A percentile compares a stretch with the other conserved stretches of the same genome.
phyloP scores from a whole-genome alignment of 1,140 invertebrate species.

The Zaprionus tsacasi region DNA sequence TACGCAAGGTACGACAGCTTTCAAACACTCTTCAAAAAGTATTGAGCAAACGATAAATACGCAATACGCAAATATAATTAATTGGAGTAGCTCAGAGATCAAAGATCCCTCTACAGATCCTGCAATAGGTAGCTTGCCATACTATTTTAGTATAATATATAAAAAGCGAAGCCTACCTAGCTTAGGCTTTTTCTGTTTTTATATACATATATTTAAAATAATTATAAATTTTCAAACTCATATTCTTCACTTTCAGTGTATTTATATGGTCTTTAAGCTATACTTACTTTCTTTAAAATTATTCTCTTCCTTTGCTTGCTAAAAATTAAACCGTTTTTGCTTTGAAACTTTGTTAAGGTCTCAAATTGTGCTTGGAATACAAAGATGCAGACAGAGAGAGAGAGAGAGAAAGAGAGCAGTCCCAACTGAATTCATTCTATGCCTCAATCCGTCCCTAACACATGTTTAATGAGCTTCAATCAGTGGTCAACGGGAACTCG shows the following conservation, averaged over 20 bases:
- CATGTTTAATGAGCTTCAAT: constrained; percentile 6
- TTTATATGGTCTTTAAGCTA: too few relatives aligned
- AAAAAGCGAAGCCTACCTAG: too few relatives aligned
- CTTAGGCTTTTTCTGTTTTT: too few relatives aligned
- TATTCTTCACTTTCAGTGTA: too few relatives aligned
- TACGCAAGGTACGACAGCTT: neutral
- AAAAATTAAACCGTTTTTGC: neutral
- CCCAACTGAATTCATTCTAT: neutral
- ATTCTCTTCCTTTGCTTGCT: neutral
- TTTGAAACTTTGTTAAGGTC: neutral
- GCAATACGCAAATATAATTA: neutral
- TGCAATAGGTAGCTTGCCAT: too few relatives aligned
- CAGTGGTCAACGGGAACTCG: constrained; percentile 6
- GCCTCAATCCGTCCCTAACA: neutral
- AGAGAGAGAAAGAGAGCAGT: neutral
- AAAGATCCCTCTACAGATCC: too few relatives aligned
- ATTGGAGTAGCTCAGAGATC: neutral
- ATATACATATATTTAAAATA: too few relatives aligned
- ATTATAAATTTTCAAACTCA: too few relatives aligned
- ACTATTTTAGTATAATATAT: too few relatives aligned
- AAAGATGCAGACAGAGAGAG: too few relatives aligned
- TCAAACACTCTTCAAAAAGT: neutral
- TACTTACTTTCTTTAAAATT: too few relatives aligned
- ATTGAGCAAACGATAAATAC: neutral
- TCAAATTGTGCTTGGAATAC: neutral